Conservation (phyloP, 2,113 vertebrate species). For the Tupaia chinensis region DNA sequence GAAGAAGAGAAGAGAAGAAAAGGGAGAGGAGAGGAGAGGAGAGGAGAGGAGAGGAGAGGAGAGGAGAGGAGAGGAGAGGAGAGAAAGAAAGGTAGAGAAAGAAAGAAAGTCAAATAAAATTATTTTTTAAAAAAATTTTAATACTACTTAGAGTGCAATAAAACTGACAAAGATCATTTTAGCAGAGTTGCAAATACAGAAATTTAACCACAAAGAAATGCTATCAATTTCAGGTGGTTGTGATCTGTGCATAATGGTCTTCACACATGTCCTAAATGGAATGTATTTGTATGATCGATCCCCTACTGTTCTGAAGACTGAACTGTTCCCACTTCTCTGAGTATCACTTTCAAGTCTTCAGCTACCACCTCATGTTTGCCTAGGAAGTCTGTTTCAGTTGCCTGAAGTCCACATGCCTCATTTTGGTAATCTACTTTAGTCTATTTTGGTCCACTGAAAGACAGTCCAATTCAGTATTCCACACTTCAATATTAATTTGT, state of each 20-base stretch:
- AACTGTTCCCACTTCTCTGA: neutral
- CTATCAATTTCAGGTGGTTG: neutral
- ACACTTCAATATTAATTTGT: constrained; percentile 82
- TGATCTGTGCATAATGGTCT: neutral
- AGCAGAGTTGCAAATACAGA: neutral
- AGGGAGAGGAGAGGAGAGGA: no score
- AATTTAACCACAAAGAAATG: neutral
- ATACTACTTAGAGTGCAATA: neutral
- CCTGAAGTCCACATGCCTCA: constrained; percentile 53
- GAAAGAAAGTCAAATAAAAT: no score
- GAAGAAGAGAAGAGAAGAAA: no score
- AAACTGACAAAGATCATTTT: neutral
- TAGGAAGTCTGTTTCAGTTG: constrained; percentile 52
- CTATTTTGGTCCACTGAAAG: constrained; percentile 80
- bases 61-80: no score
- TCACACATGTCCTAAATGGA: neutral
- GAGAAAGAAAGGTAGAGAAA: no score
- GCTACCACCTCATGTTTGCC: neutral
- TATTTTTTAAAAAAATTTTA: constrained; percentile 12
- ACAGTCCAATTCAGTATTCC: constrained; percentile 78
- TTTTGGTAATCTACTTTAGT: constrained; percentile 80
- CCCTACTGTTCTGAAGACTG: neutral
- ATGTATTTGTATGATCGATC: neutral
- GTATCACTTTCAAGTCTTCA: neutral
- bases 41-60: no score